A percentile compares a stretch with the other conserved stretches of the same genome.
Evolutionary conservation across 2,888 invertebrate genomes (phyloP).

Genomic region (Thereva unica): DNA sequence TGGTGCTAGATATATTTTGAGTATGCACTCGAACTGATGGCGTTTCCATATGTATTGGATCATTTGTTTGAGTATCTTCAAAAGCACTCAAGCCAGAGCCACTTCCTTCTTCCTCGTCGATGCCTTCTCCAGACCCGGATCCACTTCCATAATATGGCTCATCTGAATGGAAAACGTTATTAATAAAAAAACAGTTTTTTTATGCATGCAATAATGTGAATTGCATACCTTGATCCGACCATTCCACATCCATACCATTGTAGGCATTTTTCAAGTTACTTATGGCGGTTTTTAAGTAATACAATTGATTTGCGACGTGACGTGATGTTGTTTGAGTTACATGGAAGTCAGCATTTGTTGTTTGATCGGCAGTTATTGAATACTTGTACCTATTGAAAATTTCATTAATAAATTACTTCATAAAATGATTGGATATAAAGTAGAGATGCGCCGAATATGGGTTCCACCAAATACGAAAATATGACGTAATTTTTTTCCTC

Average conservation of each 20-base stretch:
- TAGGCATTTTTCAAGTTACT: conserved; percentile 84
- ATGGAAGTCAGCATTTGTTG: conserved; percentile 72
- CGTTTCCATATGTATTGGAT: conserved; percentile 39
- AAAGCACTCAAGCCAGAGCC: conserved; percentile 56
- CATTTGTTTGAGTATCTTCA: conserved; percentile 45
- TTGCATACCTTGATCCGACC: conserved; percentile 68
- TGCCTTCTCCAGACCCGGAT: conserved; percentile 72
- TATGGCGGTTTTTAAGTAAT: conserved; percentile 75
- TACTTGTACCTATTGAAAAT: conserved; percentile 63
- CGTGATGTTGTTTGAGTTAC: conserved; percentile 57
- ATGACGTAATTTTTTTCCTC: too few relatives aligned
- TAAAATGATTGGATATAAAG: conserved; percentile 1
- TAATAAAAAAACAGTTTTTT: conserved; percentile 14
- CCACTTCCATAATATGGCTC: conserved; percentile 68
- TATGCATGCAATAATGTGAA: conserved; percentile 5
- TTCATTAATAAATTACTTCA: background rate
- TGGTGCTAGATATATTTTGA: conserved; percentile 43
- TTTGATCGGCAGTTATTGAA: conserved; percentile 69
- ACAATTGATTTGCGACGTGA: conserved; percentile 71
- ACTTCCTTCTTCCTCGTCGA: conserved; percentile 58
- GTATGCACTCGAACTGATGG: conserved; percentile 39
- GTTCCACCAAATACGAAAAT: too few relatives aligned
- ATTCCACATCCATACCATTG: conserved; percentile 89
- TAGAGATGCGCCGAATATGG: too few relatives aligned
- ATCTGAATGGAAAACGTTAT: conserved; percentile 57